Evolutionary conservation across 2,888 invertebrate genomes (phyloP).

Genomic region (Autographa gamma): DNA sequence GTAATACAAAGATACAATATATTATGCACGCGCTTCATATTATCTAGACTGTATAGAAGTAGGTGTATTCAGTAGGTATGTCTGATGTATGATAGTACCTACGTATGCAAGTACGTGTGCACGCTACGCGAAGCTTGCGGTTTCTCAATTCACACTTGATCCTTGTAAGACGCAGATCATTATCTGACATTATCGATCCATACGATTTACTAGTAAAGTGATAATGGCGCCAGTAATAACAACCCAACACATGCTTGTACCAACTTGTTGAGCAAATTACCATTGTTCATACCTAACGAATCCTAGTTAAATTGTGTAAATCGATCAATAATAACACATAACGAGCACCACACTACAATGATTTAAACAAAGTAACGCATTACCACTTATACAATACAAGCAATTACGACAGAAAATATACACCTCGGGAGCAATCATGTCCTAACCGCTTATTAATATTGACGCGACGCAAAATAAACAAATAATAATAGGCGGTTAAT

Average conservation of each 20-base stretch:
- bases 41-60: slow-evolving; percentile 17
- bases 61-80: no score
- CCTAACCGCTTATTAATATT: slow-evolving; percentile 57
- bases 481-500: slow-evolving; percentile 60
- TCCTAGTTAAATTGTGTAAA: slow-evolving; percentile 64
- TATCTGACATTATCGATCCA: slow-evolving; percentile 80
- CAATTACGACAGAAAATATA: slow-evolving; percentile 60
- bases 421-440: slow-evolving; percentile 57
- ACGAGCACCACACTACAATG: slow-evolving; percentile 53
- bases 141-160: slow-evolving; percentile 79
- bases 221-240: slow-evolving; percentile 80
- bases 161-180: slow-evolving; percentile 75
- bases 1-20: slow-evolving; percentile 21
- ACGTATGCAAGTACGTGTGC: slow-evolving; percentile 35
- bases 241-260: slow-evolving; percentile 63
- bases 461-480: slow-evolving; percentile 60
- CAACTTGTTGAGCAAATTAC: slow-evolving; percentile 69
- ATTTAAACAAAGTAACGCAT: slow-evolving; percentile 59
- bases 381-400: slow-evolving; percentile 60
- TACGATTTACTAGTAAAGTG: slow-evolving; percentile 83
- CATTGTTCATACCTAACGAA: slow-evolving; percentile 67
- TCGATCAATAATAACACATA: slow-evolving; percentile 65
- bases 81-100: slow-evolving; percentile 24
- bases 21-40: slow-evolving; percentile 4
- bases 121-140: slow-evolving; percentile 70